Conservation (phyloP, 2,113 vertebrate species). For the Cairina moschata region DNA sequence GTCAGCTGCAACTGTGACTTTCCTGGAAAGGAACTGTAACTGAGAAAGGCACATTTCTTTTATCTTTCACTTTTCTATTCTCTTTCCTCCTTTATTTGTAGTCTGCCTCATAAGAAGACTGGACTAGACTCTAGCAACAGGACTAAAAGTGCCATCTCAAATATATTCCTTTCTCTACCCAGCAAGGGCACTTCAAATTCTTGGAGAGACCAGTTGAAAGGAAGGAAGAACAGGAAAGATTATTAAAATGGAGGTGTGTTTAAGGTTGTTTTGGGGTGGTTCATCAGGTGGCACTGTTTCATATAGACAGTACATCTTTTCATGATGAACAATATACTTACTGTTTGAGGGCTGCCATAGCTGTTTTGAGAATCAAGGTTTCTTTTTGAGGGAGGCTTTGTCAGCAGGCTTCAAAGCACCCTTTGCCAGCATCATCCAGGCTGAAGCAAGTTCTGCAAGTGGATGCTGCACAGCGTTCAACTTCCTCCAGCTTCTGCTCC, state of each 20-base stretch:
- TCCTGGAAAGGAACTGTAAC: not conserved
- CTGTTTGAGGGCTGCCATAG: not conserved
- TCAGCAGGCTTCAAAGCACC: not conserved
- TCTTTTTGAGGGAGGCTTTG: not conserved
- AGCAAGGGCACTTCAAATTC: not conserved
- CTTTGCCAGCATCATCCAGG: not conserved
- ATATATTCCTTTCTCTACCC: not conserved
- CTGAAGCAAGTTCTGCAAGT: not conserved
- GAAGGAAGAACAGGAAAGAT: not conserved
- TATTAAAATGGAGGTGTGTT: not conserved
- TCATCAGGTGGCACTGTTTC: not conserved
- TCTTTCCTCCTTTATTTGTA: not conserved
- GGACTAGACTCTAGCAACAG: not conserved
- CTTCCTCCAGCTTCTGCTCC: not conserved
- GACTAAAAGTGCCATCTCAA: constrained; percentile 1
- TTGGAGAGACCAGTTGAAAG: not conserved
- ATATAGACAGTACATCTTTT: not conserved
- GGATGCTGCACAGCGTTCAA: rapidly evolving
- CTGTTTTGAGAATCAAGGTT: rapidly evolving
- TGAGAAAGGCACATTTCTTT: constrained; percentile 4
- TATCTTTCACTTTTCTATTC: constrained; percentile 2
- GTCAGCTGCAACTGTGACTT: not conserved
- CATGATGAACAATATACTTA: not conserved
- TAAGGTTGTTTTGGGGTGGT: not conserved
- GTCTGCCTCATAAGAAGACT: not conserved